A percentile compares a stretch with the other conserved stretches of the same genome.
phyloP scores from a whole-genome alignment of 2,113 vertebrate genomes.

The Bungarus multicinctus region DNA sequence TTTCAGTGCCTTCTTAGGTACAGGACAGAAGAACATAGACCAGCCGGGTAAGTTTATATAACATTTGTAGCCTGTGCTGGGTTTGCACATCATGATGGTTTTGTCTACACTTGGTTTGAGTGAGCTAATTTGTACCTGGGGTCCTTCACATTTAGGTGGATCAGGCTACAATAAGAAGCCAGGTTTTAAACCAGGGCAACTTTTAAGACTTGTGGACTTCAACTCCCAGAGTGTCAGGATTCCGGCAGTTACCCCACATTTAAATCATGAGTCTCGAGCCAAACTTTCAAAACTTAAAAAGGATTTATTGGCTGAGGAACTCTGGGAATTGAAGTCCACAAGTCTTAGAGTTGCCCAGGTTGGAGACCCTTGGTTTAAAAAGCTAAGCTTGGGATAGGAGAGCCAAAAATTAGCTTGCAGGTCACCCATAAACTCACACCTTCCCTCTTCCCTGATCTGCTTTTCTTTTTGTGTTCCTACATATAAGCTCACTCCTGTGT shows the following conservation, averaged over 20 bases:
- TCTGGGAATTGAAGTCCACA: too few relatives aligned
- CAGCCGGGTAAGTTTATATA: not conserved
- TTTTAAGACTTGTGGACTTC: too few relatives aligned
- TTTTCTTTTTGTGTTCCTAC: too few relatives aligned
- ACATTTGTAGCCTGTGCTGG: not conserved
- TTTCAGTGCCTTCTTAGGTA: not conserved
- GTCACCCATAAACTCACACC: not conserved
- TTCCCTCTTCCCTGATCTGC: too few relatives aligned
- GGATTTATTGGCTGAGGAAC: too few relatives aligned
- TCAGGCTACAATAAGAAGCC: not conserved
- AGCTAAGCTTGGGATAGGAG: not conserved
- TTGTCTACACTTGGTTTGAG: not conserved
- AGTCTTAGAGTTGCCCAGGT: too few relatives aligned
- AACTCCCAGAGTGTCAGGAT: too few relatives aligned
- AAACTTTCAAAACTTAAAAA: too few relatives aligned
- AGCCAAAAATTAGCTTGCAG: not conserved
- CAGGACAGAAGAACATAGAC: not conserved
- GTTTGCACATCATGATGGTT: not conserved
- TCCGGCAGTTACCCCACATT: too few relatives aligned
- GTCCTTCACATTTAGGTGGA: not conserved
- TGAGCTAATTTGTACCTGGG: not conserved
- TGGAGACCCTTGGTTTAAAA: not conserved
- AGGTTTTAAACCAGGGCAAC: not conserved
- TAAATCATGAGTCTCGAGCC: too few relatives aligned
- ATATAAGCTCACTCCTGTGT: not conserved